phyloP scores from a whole-genome alignment of 2,888 invertebrate genomes.

The Cacoxenus indagator region DNA sequence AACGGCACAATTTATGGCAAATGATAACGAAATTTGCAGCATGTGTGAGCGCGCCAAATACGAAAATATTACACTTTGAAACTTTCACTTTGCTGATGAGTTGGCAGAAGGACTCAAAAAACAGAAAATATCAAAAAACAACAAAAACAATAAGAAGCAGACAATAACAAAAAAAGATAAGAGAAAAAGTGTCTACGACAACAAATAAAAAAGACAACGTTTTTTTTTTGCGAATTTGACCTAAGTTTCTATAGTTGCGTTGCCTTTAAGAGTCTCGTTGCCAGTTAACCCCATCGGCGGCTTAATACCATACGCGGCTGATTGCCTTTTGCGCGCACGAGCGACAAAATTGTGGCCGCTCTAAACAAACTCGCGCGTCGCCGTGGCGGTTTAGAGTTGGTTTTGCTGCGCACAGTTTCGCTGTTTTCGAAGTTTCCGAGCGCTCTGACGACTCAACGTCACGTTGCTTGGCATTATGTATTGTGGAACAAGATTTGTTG shows the following conservation, averaged over 20 bases:
- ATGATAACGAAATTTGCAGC: slow-evolving; percentile 61
- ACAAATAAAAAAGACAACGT: slow-evolving; percentile 5
- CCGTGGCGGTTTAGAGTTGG: neutral
- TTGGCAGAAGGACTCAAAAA: neutral
- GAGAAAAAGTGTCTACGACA: neutral
- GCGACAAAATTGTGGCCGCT: slow-evolving; percentile 9
- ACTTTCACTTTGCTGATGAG: neutral
- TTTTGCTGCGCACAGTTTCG: neutral
- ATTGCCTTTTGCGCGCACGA: neutral
- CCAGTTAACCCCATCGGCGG: neutral
- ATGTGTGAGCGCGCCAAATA: slow-evolving; percentile 59
- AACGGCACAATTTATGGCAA: slow-evolving; percentile 41
- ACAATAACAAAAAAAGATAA: neutral
- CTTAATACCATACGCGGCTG: neutral
- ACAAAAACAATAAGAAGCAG: neutral
- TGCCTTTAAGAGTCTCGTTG: neutral
- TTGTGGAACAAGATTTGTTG: neutral
- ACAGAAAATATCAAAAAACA: neutral
- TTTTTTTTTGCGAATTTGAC: neutral
- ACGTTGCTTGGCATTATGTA: neutral
- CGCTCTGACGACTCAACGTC: neutral
- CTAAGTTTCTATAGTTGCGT: neutral
- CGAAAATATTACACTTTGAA: neutral
- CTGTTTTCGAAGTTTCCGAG: neutral
- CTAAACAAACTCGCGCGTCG: slow-evolving; percentile 8